Evolutionary conservation across 2,888 invertebrate genomes (phyloP).

Genomic region (Chrysodeixis includens): DNA sequence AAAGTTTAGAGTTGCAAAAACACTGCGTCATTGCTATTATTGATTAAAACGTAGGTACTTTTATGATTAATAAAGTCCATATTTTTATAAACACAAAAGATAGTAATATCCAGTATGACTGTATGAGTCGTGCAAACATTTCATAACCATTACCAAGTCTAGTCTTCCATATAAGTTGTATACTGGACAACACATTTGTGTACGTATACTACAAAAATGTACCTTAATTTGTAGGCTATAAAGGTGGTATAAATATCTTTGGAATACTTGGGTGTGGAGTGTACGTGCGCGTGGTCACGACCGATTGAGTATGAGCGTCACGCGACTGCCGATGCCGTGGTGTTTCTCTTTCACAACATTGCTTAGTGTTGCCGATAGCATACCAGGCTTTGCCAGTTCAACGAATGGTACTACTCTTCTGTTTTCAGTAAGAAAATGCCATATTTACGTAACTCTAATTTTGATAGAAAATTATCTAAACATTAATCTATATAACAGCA

Average conservation of each 20-base stretch:
- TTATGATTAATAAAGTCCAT: conserved; percentile 7
- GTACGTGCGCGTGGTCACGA: conserved; percentile 27
- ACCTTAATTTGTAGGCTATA: background rate
- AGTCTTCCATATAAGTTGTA: background rate
- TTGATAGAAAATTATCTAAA: background rate
- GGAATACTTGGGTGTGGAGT: background rate
- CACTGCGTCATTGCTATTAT: conserved; percentile 17
- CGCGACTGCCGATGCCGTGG: conserved; percentile 17
- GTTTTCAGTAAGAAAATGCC: background rate
- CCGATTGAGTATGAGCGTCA: conserved; percentile 22
- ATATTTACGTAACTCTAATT: background rate
- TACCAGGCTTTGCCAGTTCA: conserved; percentile 21
- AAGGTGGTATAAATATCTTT: background rate
- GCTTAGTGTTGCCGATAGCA: conserved; percentile 11
- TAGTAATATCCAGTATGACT: conserved; percentile 6
- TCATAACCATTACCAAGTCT: conserved; percentile 43
- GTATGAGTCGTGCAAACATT: conserved; percentile 22
- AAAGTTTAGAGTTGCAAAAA: conserved; percentile 17
- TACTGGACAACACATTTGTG: conserved; percentile 31
- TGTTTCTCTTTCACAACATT: conserved; percentile 40
- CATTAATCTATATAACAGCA: too few species aligned
- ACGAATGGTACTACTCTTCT: conserved; percentile 6
- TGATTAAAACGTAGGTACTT: conserved; percentile 4
- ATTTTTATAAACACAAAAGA: conserved; percentile 8
- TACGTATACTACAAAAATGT: background rate